Percentiles rank a stretch among this genome's conserved stretches.
Evolutionary conservation across 1,140 invertebrate species (phyloP).

Genomic region (Centruroides vittatus): DNA sequence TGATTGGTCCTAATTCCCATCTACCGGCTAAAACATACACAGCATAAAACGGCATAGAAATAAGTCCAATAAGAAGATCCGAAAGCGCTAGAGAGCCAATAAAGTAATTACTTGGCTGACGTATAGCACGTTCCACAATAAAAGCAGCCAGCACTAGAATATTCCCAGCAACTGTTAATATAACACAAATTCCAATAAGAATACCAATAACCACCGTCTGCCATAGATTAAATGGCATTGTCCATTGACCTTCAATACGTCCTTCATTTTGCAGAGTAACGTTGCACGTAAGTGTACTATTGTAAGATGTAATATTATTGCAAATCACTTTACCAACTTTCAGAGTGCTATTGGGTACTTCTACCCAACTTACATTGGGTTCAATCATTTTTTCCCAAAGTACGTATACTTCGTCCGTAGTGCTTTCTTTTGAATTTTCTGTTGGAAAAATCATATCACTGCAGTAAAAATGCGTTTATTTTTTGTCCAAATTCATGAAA

Average conservation of each 20-base stretch:
- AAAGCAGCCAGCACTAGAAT: constrained; percentile 92
- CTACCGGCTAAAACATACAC: constrained; percentile 87
- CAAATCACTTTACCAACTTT: too few relatives aligned
- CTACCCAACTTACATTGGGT: too few relatives aligned
- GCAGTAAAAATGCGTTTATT: too few relatives aligned
- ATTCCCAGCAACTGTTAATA: constrained; percentile 88
- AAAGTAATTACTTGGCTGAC: constrained; percentile 98
- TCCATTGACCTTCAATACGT: background rate
- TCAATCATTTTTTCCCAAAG: too few relatives aligned
- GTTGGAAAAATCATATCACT: too few relatives aligned
- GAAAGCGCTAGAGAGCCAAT: constrained; percentile 96
- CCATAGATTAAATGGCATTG: constrained; percentile 67
- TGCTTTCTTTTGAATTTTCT: too few relatives aligned
- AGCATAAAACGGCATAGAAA: constrained; percentile 55
- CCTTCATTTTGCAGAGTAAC: too few relatives aligned
- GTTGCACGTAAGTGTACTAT: too few relatives aligned
- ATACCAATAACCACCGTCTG: constrained; percentile 83
- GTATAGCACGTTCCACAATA: constrained; percentile 88
- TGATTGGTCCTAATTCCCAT: constrained; percentile 89
- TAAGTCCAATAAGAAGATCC: constrained; percentile 87
- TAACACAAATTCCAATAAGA: constrained; percentile 69
- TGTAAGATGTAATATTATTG: too few relatives aligned
- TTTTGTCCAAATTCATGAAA: too few relatives aligned
- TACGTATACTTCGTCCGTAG: too few relatives aligned
- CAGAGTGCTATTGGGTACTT: too few relatives aligned